phyloP scores from a whole-genome alignment of 2,888 invertebrate genomes.

The Beris morrisii region DNA sequence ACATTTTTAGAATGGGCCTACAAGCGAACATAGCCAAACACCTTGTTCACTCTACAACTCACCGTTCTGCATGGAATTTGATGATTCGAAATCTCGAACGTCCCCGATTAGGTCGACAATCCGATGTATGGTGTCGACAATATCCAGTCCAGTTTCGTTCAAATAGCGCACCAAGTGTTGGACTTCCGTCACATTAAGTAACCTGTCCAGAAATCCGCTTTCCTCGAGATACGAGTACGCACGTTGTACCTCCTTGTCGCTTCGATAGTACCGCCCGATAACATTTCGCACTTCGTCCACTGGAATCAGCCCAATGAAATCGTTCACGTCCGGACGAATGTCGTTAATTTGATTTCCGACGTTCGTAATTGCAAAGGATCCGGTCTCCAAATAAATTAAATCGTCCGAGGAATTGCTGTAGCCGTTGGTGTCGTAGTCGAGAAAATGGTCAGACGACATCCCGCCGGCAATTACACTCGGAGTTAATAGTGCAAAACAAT shows the following conservation, averaged over 20 bases:
- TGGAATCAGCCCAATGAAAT: constrained; percentile 51
- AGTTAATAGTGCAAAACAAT: constrained; percentile 28
- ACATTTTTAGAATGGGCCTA: not conserved
- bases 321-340: constrained; percentile 49
- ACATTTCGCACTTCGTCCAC: constrained; percentile 47
- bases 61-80: constrained; percentile 9
- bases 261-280: constrained; percentile 48
- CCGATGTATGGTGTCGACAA: constrained; percentile 41
- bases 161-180: constrained; percentile 49
- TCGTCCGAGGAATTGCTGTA: constrained; percentile 23
- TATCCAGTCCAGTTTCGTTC: constrained; percentile 51
- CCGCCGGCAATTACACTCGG: constrained; percentile 28
- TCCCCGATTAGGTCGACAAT: constrained; percentile 11
- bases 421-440: constrained; percentile 9
- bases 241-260: constrained; percentile 50
- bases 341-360: constrained; percentile 18
- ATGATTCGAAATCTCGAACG: not conserved
- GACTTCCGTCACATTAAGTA: constrained; percentile 49
- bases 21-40: constrained; percentile 17
- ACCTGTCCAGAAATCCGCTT: constrained; percentile 46
- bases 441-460: constrained; percentile 28
- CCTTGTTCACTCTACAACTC: constrained; percentile 13
- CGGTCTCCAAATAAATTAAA: constrained; percentile 35
- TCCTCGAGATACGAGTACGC: constrained; percentile 49
- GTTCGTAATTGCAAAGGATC: constrained; percentile 10